Percentiles rank a stretch among this genome's conserved stretches.
These are phyloP conservation scores for Seladonia tumulorum DNA, from an alignment of 2,888 invertebrate species.

Conservation along the genomic window DNA sequence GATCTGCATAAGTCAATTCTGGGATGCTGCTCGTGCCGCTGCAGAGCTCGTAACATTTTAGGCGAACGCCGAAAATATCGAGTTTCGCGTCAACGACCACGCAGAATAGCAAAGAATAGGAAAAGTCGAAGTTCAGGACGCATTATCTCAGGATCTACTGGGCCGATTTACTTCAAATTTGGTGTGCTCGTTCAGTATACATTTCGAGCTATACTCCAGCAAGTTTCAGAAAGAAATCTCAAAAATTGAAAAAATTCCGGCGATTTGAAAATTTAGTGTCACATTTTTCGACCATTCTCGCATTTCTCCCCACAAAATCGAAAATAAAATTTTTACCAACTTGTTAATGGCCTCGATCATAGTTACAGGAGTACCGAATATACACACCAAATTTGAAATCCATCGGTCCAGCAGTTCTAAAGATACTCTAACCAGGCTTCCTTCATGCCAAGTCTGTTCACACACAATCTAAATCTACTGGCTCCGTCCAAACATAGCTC, in stretches of 20 bases:
- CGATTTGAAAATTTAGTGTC: too few species aligned
- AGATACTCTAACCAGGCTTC: not conserved
- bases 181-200: too few species aligned
- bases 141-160: not conserved
- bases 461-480: not conserved
- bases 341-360: too few species aligned
- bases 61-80: not conserved
- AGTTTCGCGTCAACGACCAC: too few species aligned
- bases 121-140: not conserved
- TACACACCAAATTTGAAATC: not conserved
- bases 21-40: not conserved
- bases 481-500: not conserved
- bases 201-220: not conserved
- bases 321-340: not conserved
- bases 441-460: not conserved
- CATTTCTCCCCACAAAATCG: too few species aligned
- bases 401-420: not conserved
- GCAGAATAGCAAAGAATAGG: too few species aligned
- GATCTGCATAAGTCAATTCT: too few species aligned
- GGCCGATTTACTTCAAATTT: not conserved
- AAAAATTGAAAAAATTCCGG: not conserved
- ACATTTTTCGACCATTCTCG: too few species aligned
- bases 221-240: not conserved
- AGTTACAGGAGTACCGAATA: not conserved
- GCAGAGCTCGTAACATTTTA: not conserved